Base-by-base conservation (phyloP, 2,888 invertebrate species). In the Lacanobia wlatinum region DNA sequence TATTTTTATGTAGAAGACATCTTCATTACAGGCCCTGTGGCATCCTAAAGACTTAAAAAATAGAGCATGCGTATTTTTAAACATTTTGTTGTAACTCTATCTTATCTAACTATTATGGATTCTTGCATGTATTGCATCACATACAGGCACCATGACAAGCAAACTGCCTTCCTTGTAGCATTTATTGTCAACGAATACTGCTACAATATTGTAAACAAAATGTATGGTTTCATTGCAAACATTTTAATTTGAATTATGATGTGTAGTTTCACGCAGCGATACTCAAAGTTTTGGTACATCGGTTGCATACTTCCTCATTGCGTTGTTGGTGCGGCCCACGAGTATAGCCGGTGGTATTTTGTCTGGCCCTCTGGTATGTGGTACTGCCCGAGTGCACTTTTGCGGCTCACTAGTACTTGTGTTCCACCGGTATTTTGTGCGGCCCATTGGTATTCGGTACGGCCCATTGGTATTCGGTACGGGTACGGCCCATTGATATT, bases 91-190 rank as follows among this genome's bases (percentile, higher is more conserved):
- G 6, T 34, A 34, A 6, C 34, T 34, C 34, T 6, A 6, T 40
- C 40, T 40, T 10, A 38, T 40, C 5, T 1, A 46, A 4, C 12
- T 52, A 10, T 28, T 28, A 28, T 34, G 34, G 34, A 34, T 34
- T 34, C 53, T 55, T 62, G 48, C 73, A 59, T 79, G 46, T 65
- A 73, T 79, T 78, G 65, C 70, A 80, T 75, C 38, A 28, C 46
- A 43, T 50, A 64, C 12, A 58, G 50, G 50, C 56, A 46, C 53
- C 64, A 68, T 76, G 67, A 81, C 68, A 62, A 43, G 14, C 55
- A 68, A 66, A 66, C 62, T 70, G 52, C 60, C 67, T 71, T 70
- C 55, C 21, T 61, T 53, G 56, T 70, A 69, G 83, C 78, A 78
- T 78, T 73, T 69, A 66, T 56, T 56, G 28, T 77, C 70, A 53